Percentiles rank a stretch among this genome's conserved stretches.
phyloP scores from a whole-genome alignment of 2,888 invertebrate genomes.

The Bellardia bayeri region DNA sequence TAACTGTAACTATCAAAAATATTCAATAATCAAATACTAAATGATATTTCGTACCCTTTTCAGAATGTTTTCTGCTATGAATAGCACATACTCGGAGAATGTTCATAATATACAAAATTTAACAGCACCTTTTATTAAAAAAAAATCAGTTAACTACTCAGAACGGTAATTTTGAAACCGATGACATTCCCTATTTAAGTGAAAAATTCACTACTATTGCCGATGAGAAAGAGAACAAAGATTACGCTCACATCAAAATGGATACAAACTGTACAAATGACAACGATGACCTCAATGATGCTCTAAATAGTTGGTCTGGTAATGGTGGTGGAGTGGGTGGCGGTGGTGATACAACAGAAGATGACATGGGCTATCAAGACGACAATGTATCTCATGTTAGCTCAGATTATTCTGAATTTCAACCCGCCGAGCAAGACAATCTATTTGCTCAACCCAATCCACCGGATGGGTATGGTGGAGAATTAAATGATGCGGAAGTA shows the following conservation, averaged over 20 bases:
- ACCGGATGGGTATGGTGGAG: slow-evolving; percentile 37
- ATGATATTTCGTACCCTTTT: slow-evolving; percentile 8
- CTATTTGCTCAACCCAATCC: slow-evolving; percentile 75
- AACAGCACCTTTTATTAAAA: neutral
- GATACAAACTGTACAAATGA: slow-evolving; percentile 42
- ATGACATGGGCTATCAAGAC: slow-evolving; percentile 77
- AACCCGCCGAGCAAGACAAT: slow-evolving; percentile 57
- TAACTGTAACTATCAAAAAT: neutral
- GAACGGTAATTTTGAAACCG: slow-evolving; percentile 23
- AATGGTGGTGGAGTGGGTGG: slow-evolving; percentile 13
- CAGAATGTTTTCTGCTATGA: slow-evolving; percentile 35
- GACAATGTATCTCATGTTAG: slow-evolving; percentile 75
- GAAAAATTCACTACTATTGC: slow-evolving; percentile 22
- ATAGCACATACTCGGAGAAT: slow-evolving; percentile 2
- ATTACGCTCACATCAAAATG: slow-evolving; percentile 36
- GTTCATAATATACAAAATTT: neutral
- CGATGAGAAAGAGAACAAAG: neutral
- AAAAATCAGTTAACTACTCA: slow-evolving; percentile 17
- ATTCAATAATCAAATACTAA: neutral
- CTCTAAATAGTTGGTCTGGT: slow-evolving; percentile 24
- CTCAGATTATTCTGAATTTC: slow-evolving; percentile 75
- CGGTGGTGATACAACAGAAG: slow-evolving; percentile 32
- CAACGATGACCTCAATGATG: slow-evolving; percentile 26
- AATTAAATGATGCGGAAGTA: slow-evolving; percentile 62
- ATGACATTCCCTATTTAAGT: slow-evolving; percentile 55